Base-by-base conservation (phyloP, 2,113 vertebrate genomes). In the Ardeotis arabs region DNA sequence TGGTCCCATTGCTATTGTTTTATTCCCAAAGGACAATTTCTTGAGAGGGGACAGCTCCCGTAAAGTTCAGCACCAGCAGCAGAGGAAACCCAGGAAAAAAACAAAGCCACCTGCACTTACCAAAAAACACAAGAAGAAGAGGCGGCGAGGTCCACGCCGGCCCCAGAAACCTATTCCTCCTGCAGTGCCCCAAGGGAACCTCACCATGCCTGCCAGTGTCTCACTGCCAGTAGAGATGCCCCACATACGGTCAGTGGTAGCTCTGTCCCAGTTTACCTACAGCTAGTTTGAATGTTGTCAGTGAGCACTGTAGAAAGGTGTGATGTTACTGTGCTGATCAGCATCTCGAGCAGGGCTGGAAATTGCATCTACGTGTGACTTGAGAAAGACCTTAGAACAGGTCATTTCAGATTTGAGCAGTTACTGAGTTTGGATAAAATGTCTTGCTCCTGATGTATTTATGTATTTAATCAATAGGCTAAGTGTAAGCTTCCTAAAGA, bases 41-140 rank as follows among this genome's bases (percentile, higher is more conserved):
- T 98, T 99, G 96, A 99, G 99, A 96, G 99, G 99, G 64, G 99
- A 99, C 91, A 99, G 98, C 89, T 99, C 99, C 97, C 98, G 99
- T 47, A 98, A 99, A 98, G 98, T 99, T 98, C 99, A 99, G 98
- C 99, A 99, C 97, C 99, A 99, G 98, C 99, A 99, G 96, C 99
- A 99, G 98, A 99, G 99, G 95, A 99, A 99, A 98, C 99, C 99
- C 97, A 99, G 99, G 95, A 99, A 99, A 98, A 99, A 99, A 99
- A 99, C 99, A 10, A 99, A 99, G 98, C 99, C 99, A 56, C 99
- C 99, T 96, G 99, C 99, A 50, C 99, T 99, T 98, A 99, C 99
- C 98, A 99, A 99, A 99, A 99, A 99, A 99, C 99, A 99, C 97
- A 99, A 99, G 98, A 99, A 99, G 98, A 99, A 99, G 98, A 98